Percentiles rank a stretch among this genome's conserved stretches.
Conservation (phyloP, 2,888 invertebrate genomes). For the Oligia fasciuncula region DNA sequence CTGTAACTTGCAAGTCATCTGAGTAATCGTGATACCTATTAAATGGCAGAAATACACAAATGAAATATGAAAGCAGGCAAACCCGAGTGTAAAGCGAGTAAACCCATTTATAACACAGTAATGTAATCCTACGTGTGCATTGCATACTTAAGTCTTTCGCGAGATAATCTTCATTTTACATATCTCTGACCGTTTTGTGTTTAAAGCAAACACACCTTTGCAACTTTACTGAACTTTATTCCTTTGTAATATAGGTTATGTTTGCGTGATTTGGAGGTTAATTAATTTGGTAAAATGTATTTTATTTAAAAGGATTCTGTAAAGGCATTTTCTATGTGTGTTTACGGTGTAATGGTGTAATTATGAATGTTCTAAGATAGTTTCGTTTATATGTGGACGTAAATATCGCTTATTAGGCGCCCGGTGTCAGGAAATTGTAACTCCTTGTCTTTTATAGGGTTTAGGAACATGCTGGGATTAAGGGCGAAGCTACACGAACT, state of each 20-base stretch:
- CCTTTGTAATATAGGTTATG: accelerated
- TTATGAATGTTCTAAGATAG: constrained; percentile 35
- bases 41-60: background rate
- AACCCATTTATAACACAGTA: constrained; percentile 57
- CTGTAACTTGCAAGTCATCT: background rate
- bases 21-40: background rate
- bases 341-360: constrained; percentile 42
- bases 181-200: constrained; percentile 64
- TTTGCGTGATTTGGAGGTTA: background rate
- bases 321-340: constrained; percentile 16
- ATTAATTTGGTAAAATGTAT: constrained; percentile 14
- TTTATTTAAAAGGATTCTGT: constrained; percentile 34
- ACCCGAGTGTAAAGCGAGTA: constrained; percentile 17
- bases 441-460: constrained; percentile 5
- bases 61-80: constrained; percentile 15
- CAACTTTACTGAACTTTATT: constrained; percentile 9
- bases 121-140: constrained; percentile 68
- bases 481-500: background rate
- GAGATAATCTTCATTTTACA: constrained; percentile 75
- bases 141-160: constrained; percentile 70
- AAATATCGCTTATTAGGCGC: constrained; percentile 24
- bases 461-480: background rate
- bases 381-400: constrained; percentile 10
- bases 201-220: constrained; percentile 58
- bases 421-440: background rate